Evolutionary conservation across 2,888 invertebrate species (phyloP).

Genomic region (Rhamnusium bicolor): DNA sequence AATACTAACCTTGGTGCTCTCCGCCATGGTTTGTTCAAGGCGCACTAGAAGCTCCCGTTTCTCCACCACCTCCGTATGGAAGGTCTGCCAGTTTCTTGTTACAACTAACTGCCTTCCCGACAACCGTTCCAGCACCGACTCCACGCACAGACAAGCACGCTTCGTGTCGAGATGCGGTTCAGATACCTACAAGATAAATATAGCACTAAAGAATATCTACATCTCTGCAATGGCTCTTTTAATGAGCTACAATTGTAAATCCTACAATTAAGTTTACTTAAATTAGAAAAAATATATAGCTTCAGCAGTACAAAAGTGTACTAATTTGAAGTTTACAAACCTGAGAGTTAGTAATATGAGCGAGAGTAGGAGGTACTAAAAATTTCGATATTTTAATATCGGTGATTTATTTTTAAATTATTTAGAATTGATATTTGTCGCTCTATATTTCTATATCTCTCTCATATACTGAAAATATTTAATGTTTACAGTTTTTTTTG

Average conservation of each 20-base stretch:
- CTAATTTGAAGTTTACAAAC: background rate
- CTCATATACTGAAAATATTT: no score
- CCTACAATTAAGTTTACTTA: constrained; percentile 12
- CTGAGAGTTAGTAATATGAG: no score
- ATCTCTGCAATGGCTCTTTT: constrained; percentile 31
- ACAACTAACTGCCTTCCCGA: constrained; percentile 78
- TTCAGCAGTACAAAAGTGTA: background rate
- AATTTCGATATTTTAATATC: no score
- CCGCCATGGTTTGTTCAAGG: constrained; percentile 75
- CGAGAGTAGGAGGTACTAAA: no score
- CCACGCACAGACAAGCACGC: constrained; percentile 79
- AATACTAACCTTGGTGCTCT: constrained; percentile 77
- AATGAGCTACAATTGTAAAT: constrained; percentile 25
- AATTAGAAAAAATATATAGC: constrained; percentile 14
- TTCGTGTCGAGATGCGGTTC: constrained; percentile 81
- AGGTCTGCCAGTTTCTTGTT: constrained; percentile 81
- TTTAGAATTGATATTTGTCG: no score
- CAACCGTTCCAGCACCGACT: constrained; percentile 80
- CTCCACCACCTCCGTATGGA: constrained; percentile 79
- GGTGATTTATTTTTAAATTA: no score
- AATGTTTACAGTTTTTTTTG: no score
- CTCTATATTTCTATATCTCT: no score
- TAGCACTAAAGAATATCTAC: constrained; percentile 46
- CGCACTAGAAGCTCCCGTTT: constrained; percentile 72
- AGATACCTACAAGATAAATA: constrained; percentile 63